Percentiles rank a stretch among this genome's conserved stretches.
Evolutionary conservation across 2,797 vertebrate species (phyloP).

Genomic region (Anisognathus igniventris): DNA sequence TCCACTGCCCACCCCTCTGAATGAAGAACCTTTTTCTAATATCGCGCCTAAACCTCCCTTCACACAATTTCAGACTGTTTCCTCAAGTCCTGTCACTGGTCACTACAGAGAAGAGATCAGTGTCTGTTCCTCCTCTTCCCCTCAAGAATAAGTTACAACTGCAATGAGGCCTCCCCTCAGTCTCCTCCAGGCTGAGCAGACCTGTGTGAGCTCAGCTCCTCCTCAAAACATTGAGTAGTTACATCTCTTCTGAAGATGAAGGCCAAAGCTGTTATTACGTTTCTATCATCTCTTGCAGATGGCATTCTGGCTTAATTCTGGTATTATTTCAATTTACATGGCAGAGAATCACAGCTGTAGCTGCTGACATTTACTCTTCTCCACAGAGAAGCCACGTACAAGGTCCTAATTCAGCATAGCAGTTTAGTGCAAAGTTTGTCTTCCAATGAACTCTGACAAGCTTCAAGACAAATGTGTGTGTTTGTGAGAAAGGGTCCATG

Average conservation of each 20-base stretch:
- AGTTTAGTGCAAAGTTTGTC: background rate
- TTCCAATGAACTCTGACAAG: background rate
- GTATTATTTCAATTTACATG: background rate
- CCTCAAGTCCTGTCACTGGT: background rate
- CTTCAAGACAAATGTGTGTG: background rate
- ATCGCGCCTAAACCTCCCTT: background rate
- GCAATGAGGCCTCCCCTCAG: background rate
- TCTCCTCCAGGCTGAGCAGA: background rate
- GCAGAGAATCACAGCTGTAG: background rate
- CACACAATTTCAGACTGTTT: background rate
- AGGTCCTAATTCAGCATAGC: background rate
- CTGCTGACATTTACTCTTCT: conserved; percentile 12
- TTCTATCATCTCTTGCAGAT: background rate
- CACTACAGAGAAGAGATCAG: background rate
- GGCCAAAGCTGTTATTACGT: background rate
- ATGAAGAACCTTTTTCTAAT: background rate
- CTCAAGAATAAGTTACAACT: background rate
- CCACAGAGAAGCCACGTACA: background rate
- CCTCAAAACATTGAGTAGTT: background rate
- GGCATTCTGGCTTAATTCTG: background rate
- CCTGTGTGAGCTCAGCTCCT: background rate
- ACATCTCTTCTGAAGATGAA: background rate
- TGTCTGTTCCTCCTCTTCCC: background rate
- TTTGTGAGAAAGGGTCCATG: background rate
- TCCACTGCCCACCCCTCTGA: background rate